These are phyloP conservation scores for Colius striatus DNA, from an alignment of 2,113 vertebrate genomes.

Conservation along the genomic window DNA sequence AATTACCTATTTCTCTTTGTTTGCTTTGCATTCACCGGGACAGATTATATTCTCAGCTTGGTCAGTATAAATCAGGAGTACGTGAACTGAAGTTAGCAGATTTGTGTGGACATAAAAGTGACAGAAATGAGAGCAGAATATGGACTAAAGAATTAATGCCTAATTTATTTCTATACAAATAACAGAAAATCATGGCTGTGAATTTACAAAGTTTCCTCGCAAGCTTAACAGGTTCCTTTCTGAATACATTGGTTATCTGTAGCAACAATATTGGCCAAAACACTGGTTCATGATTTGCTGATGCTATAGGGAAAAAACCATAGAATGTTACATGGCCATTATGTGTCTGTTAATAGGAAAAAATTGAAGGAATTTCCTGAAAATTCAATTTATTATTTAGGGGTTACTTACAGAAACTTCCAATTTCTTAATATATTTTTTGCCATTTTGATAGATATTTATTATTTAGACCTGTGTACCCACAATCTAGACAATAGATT, in stretches of 20 bases:
- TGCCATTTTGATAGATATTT: background rate
- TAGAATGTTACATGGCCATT: background rate
- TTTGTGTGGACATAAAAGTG: background rate
- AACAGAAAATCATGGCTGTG: background rate
- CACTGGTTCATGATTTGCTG: background rate
- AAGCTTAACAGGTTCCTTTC: background rate
- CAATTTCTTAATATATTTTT: background rate
- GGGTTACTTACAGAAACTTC: background rate
- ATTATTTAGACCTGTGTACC: background rate
- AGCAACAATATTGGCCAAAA: background rate
- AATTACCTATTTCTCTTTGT: constrained; percentile 54
- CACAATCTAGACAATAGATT: background rate
- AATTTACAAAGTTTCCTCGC: background rate
- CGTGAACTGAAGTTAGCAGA: background rate
- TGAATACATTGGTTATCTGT: background rate
- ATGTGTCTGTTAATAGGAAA: background rate
- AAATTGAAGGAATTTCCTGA: background rate
- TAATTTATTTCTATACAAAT: background rate
- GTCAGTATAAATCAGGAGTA: background rate
- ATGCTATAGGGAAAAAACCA: background rate
- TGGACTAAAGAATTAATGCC: background rate
- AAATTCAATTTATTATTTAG: background rate
- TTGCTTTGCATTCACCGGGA: constrained; percentile 5
- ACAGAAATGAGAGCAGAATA: background rate
- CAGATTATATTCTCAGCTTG: background rate